phyloP scores from a whole-genome alignment of 35 echinoderm and acorn worm genomes.

The Chiridota heheva region DNA sequence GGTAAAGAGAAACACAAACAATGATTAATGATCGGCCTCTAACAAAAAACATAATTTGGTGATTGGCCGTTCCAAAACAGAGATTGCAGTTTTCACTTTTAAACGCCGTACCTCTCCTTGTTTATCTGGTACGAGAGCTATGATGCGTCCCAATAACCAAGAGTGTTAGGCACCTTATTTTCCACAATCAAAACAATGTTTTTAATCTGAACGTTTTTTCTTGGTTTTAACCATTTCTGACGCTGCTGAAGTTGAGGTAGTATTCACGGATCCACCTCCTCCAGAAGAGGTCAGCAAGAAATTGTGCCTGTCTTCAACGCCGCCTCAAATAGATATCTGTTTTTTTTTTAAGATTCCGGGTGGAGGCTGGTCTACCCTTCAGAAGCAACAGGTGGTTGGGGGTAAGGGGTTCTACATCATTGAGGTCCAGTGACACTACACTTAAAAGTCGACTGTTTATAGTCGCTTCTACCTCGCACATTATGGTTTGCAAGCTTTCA shows the following conservation, averaged over 20 bases:
- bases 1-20: not conserved
- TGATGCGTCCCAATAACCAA: slow-evolving; percentile 35
- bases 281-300: slow-evolving; percentile 50
- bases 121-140: not conserved
- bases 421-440: slow-evolving; percentile 18
- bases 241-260: slow-evolving; percentile 34
- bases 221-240: slow-evolving; percentile 44
- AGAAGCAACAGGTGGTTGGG: slow-evolving; percentile 71
- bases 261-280: slow-evolving; percentile 45
- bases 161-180: slow-evolving; percentile 19
- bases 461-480: slow-evolving; percentile 37
- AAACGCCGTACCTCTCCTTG: slow-evolving; percentile 10
- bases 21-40: slow-evolving; percentile 23
- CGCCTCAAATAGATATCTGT: slow-evolving; percentile 29
- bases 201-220: slow-evolving; percentile 22
- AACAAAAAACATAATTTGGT: slow-evolving; percentile 23
- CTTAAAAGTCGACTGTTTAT: slow-evolving; percentile 37
- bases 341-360: slow-evolving; percentile 19
- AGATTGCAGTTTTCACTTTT: not conserved
- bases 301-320: too few species aligned
- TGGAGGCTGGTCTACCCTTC: not conserved
- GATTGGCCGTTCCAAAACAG: slow-evolving; percentile 7
- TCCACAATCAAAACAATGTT: slow-evolving; percentile 46
- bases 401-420: slow-evolving; percentile 46
- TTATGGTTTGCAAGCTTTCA: not conserved